Conservation (phyloP, 2,797 vertebrate species). For the Esox lucius region DNA sequence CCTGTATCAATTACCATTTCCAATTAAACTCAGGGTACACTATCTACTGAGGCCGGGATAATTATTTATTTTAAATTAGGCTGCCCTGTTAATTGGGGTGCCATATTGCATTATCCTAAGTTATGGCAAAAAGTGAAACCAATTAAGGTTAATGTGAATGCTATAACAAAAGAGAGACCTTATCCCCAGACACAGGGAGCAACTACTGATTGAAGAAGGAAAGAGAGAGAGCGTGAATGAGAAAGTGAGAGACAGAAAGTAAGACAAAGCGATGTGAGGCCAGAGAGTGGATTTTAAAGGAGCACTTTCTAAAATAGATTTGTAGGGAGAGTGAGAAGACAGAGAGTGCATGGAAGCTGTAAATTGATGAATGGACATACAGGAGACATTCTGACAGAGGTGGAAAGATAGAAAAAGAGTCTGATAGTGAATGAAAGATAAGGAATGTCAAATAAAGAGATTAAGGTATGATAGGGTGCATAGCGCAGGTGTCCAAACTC, state of each 20-base stretch:
- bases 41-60: slow-evolving; percentile 23
- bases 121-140: slow-evolving; percentile 13
- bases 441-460: not conserved
- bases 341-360: not conserved
- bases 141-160: slow-evolving; percentile 7
- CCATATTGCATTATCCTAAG: slow-evolving; percentile 26
- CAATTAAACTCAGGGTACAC: slow-evolving; percentile 40
- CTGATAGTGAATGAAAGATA: not conserved
- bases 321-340: not conserved
- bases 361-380: not conserved
- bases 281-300: not conserved
- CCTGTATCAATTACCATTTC: slow-evolving; percentile 43
- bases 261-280: not conserved
- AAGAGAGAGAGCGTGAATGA: not conserved
- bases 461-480: not conserved
- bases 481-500: too few species aligned
- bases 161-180: slow-evolving; percentile 5
- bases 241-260: not conserved
- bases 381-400: not conserved
- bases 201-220: not conserved
- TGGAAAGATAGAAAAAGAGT: not conserved
- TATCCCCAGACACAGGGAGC: not conserved
- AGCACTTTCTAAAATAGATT: not conserved
- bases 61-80: slow-evolving; percentile 33
- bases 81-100: slow-evolving; percentile 24